Conservation (phyloP, 1,140 invertebrate genomes). For the Euura saliciscinereae region DNA sequence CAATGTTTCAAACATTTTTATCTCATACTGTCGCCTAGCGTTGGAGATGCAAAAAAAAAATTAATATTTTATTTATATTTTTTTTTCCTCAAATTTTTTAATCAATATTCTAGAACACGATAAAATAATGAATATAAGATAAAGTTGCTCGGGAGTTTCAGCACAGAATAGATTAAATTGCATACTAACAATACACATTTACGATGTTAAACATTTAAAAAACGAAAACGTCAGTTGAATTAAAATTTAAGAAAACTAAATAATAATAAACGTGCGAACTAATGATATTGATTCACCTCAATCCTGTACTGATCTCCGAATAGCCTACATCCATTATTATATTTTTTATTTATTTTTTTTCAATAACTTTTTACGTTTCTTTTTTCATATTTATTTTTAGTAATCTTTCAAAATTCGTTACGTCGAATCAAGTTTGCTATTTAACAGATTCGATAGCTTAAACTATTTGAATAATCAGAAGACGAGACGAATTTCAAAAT, state of each 20-base stretch:
- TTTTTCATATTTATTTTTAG: conserved; percentile 7
- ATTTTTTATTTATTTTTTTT: conserved; percentile 14
- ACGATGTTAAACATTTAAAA: conserved; percentile 10
- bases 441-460: conserved; percentile 22
- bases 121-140: conserved; percentile 44
- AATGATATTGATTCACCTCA: conserved; percentile 15
- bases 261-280: conserved; percentile 21
- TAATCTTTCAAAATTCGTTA: conserved; percentile 42
- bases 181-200: conserved; percentile 14
- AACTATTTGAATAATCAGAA: conserved; percentile 30
- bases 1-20: not conserved
- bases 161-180: conserved; percentile 29
- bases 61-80: conserved; percentile 25
- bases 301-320: conserved; percentile 38
- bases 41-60: conserved; percentile 22
- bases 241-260: conserved; percentile 10
- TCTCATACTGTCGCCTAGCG: not conserved
- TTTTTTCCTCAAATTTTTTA: conserved; percentile 16
- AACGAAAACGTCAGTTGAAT: conserved; percentile 10
- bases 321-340: conserved; percentile 40
- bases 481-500: conserved; percentile 41
- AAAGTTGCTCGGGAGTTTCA: conserved; percentile 28
- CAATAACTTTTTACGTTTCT: conserved; percentile 13
- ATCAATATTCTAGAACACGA: conserved; percentile 19
- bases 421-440: conserved; percentile 29